These are phyloP conservation scores for Cetonia aurata DNA, from an alignment of 2,888 invertebrate genomes.

Conservation along the genomic window DNA sequence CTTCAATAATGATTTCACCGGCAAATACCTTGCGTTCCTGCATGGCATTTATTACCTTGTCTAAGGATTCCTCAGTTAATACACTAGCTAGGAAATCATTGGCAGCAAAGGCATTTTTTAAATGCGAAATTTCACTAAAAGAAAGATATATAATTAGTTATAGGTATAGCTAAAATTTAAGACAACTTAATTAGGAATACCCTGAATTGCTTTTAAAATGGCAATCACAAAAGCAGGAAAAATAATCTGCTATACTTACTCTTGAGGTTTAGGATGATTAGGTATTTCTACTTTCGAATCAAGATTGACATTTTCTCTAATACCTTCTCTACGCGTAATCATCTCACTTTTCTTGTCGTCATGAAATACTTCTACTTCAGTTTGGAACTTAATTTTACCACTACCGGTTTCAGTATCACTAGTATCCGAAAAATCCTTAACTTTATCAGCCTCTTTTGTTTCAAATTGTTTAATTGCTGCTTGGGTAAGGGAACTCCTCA, in stretches of 20 bases:
- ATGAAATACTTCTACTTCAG: too few species aligned
- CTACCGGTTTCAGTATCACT: not conserved
- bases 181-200: not conserved
- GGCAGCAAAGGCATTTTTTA: slow-evolving; percentile 59
- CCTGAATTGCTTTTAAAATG: not conserved
- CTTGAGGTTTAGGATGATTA: slow-evolving; percentile 28
- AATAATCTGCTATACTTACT: slow-evolving; percentile 21
- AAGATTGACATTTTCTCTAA: slow-evolving; percentile 37
- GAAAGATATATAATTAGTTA: too few species aligned
- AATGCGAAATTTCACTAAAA: slow-evolving; percentile 59
- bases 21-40: slow-evolving; percentile 56
- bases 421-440: not conserved
- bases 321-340: slow-evolving; percentile 28
- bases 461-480: not conserved
- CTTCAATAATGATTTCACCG: slow-evolving; percentile 61
- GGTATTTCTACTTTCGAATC: slow-evolving; percentile 36
- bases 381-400: not conserved
- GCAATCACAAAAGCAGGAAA: not conserved
- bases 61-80: slow-evolving; percentile 57
- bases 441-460: not conserved
- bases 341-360: too few species aligned
- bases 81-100: slow-evolving; percentile 63
- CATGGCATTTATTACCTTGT: slow-evolving; percentile 63
- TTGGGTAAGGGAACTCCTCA: not conserved
- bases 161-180: slow-evolving; percentile 6